A percentile compares a stretch with the other conserved stretches of the same genome.
Conservation (phyloP, 2,113 vertebrate species). For the Acrocephalus arundinaceus region DNA sequence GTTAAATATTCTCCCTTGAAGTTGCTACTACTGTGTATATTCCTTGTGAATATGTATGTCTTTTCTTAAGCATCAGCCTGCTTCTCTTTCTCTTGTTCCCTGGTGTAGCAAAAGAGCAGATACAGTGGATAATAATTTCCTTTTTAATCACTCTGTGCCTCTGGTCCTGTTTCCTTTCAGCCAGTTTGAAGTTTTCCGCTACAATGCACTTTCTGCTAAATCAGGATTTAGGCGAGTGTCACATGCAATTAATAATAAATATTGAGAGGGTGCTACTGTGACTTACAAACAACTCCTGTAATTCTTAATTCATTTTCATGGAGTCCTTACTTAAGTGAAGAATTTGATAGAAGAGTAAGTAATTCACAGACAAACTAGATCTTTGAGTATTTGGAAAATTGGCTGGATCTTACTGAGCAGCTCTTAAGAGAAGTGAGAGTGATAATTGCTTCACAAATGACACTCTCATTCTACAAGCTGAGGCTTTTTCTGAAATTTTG, state of each 20-base stretch:
- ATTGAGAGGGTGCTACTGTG: background rate
- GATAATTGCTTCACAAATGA: background rate
- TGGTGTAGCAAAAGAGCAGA: background rate
- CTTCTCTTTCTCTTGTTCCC: background rate
- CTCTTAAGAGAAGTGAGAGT: background rate
- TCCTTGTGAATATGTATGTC: background rate
- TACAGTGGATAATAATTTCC: background rate
- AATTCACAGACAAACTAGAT: background rate
- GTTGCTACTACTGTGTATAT: background rate
- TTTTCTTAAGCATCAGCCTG: background rate
- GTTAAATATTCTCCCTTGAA: background rate
- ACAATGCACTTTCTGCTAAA: background rate
- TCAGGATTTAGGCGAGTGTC: background rate
- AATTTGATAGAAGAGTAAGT: background rate
- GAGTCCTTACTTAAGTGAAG: background rate
- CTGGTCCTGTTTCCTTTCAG: background rate
- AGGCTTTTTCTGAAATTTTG: background rate
- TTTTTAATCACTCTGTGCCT: background rate
- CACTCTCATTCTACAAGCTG: background rate
- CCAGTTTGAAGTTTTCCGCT: background rate
- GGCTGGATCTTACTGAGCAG: background rate
- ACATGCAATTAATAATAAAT: constrained; percentile 1
- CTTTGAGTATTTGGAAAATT: background rate
- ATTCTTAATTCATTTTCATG: background rate
- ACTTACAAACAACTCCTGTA: background rate